Base-by-base conservation (phyloP, 2,888 invertebrate genomes). In the Coelinius sp. region DNA sequence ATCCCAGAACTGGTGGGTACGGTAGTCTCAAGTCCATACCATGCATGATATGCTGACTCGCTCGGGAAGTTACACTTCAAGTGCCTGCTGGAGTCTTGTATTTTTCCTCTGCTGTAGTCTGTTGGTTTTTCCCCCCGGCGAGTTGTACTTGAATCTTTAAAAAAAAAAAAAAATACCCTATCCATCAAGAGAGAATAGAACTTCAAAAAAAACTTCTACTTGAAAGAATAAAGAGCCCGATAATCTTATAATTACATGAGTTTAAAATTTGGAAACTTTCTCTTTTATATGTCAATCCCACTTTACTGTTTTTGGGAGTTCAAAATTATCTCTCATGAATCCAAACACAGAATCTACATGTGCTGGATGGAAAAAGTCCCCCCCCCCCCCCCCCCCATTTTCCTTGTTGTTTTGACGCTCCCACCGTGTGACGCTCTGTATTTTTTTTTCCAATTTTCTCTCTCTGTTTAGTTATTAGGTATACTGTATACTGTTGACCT, bases 341-440 rank as follows among this genome's bases (percentile, higher is more conserved):
- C 7, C 14, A 7, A 17, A 3, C 14, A 3, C 14, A 5, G n/a
- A 46, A 46, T 46, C 44, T 46, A 17, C 44, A 46, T 46, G 17
- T 46, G n/a, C n/a, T n/a, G 44, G 44, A 46, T 46, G 44, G 44
- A 46, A 46, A 46, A 46, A 46, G n/a, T n/a, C n/a, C n/a, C n/a
- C n/a, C n/a, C n/a, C n/a, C n/a, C n/a, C n/a, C n/a, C n/a, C 31
- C 31, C 31, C 31, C n/a, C 14, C 7, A 7, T 46, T 46, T 46
- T 46, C 17, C 14, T 2, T 46, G 44, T 14, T 14, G 44, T 46
- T 46, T 46, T 46, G 17, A 46, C 44, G 17, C 44, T 3, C 44
- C 44, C n/a, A 46, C 44, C 44, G 44, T 46, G 44, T n/a, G n/a
- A 8, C 7, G 14, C 17, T 46, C 44, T 17, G 1, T 17, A 5